phyloP scores from a whole-genome alignment of 2,797 vertebrate genomes.

The Phalloptychus januarius region DNA sequence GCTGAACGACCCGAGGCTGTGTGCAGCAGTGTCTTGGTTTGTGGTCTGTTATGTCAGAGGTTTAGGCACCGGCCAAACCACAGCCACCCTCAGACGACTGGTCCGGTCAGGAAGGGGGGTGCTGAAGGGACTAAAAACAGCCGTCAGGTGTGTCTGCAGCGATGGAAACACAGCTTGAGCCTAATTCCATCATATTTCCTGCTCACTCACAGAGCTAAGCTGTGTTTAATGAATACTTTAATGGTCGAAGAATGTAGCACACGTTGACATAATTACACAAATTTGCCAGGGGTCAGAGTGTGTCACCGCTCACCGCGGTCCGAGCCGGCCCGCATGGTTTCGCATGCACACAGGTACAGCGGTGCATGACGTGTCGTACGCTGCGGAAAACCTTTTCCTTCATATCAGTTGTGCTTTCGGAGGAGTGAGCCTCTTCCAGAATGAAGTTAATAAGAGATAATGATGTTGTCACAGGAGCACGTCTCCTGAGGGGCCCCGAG shows the following conservation, averaged over 20 bases:
- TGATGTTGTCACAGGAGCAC: constrained; percentile 33
- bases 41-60: constrained; percentile 25
- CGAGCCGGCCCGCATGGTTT: constrained; percentile 27
- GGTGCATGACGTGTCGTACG: background rate
- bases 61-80: constrained; percentile 30
- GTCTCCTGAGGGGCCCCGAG: constrained; percentile 11
- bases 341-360: constrained; percentile 27
- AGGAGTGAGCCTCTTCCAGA: constrained; percentile 15
- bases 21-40: background rate
- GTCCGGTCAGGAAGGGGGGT: background rate
- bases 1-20: too few species aligned
- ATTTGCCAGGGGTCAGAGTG: constrained; percentile 68
- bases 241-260: constrained; percentile 81
- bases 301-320: constrained; percentile 15
- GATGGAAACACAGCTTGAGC: constrained; percentile 76
- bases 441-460: constrained; percentile 63
- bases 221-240: constrained; percentile 84
- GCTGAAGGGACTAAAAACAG: constrained; percentile 36
- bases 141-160: constrained; percentile 59
- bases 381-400: constrained; percentile 3
- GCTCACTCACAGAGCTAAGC: constrained; percentile 79
- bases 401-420: constrained; percentile 12
- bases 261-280: constrained; percentile 75
- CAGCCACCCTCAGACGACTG: constrained; percentile 3
- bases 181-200: constrained; percentile 82